Evolutionary conservation across 2,888 invertebrate genomes (phyloP).

Genomic region (Synergus umbraculus): DNA sequence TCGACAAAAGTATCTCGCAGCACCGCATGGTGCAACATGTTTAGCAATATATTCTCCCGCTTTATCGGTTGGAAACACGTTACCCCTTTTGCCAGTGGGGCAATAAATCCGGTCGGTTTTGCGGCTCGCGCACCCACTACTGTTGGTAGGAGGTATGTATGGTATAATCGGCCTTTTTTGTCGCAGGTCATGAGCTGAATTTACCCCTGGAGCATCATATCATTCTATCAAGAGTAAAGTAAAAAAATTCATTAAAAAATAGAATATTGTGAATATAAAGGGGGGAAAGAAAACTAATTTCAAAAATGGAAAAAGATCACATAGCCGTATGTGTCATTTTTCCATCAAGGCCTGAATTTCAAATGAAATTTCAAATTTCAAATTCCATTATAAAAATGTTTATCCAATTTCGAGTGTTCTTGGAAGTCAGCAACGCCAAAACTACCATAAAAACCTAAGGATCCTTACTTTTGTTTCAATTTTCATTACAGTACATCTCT

Average conservation of each 20-base stretch:
- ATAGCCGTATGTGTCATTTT: too few relatives aligned
- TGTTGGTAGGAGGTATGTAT: constrained; percentile 45
- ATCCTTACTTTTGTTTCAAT: too few relatives aligned
- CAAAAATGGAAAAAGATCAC: too few relatives aligned
- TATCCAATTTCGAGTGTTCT: too few relatives aligned
- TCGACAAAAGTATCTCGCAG: constrained; percentile 42
- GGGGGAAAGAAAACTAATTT: too few relatives aligned
- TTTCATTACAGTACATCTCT: too few relatives aligned
- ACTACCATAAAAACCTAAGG: too few relatives aligned
- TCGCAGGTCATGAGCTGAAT: neutral
- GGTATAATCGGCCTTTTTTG: constrained; percentile 39
- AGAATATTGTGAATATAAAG: too few relatives aligned
- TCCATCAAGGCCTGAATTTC: too few relatives aligned
- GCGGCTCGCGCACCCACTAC: constrained; percentile 48
- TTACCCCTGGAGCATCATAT: neutral
- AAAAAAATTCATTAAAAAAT: neutral
- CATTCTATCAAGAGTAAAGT: neutral
- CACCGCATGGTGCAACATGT: constrained; percentile 49
- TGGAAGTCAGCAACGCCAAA: too few relatives aligned
- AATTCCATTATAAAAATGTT: too few relatives aligned
- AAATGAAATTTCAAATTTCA: too few relatives aligned
- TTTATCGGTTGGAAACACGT: constrained; percentile 62
- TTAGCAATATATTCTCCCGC: constrained; percentile 57
- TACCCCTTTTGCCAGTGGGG: constrained; percentile 56
- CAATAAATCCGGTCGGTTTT: constrained; percentile 60